Conservation (phyloP, 1,140 invertebrate genomes). For the Drosophila nannoptera region DNA sequence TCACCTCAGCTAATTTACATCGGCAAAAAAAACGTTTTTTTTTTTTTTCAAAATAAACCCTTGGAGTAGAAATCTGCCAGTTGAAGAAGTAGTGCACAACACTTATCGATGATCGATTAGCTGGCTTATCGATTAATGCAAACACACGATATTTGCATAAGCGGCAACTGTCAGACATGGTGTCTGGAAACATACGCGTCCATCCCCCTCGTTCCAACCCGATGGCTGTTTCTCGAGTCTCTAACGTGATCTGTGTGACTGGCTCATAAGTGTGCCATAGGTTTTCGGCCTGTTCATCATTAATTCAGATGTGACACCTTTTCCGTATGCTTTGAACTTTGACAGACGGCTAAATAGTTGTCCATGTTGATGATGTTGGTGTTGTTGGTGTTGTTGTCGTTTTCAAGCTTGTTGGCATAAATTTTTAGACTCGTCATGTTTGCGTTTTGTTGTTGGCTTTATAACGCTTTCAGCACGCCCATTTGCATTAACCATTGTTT, state of each 20-base stretch:
- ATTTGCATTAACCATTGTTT: slow-evolving; percentile 47
- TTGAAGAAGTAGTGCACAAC: slow-evolving; percentile 52
- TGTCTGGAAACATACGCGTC: slow-evolving; percentile 35
- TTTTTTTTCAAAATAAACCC: slow-evolving; percentile 8
- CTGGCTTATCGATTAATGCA: slow-evolving; percentile 55
- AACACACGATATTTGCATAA: slow-evolving; percentile 62
- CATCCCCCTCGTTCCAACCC: slow-evolving; percentile 2
- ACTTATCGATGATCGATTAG: slow-evolving; percentile 57
- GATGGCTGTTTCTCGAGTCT: slow-evolving; percentile 16
- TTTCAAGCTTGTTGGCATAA: slow-evolving; percentile 11
- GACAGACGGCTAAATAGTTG: slow-evolving; percentile 47
- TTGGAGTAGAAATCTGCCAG: slow-evolving; percentile 27
- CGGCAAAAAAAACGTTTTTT: not conserved
- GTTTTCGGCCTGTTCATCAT: slow-evolving; percentile 60
- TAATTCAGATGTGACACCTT: slow-evolving; percentile 73
- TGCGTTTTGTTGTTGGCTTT: slow-evolving; percentile 29
- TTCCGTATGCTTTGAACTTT: slow-evolving; percentile 61
- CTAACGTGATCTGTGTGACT: slow-evolving; percentile 21
- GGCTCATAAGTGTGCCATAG: slow-evolving; percentile 32
- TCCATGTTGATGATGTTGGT: slow-evolving; percentile 33
- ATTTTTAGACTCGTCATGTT: slow-evolving; percentile 47
- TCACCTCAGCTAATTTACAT: slow-evolving; percentile 46
- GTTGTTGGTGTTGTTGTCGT: slow-evolving; percentile 15
- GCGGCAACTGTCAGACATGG: slow-evolving; percentile 53
- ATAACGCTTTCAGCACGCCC: slow-evolving; percentile 25